Conservation (phyloP, 2,113 vertebrate species). For the Dasyprocta punctata region DNA sequence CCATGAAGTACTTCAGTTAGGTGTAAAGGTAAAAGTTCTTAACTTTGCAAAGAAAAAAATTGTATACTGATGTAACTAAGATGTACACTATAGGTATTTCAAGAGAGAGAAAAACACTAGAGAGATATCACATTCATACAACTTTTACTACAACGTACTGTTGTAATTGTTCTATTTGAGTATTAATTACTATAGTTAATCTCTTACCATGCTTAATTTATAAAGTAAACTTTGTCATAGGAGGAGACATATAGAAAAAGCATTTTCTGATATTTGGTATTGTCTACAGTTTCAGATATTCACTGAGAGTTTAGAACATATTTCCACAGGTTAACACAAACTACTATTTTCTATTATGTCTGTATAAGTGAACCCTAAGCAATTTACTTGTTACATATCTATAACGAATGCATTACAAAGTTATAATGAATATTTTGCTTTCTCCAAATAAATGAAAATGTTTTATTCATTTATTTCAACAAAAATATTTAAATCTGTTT, state of each 20-base stretch:
- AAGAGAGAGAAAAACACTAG: background rate
- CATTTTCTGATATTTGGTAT: background rate
- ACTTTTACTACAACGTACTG: background rate
- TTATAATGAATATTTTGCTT: background rate
- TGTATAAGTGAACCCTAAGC: background rate
- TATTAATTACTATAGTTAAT: background rate
- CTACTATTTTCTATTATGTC: background rate
- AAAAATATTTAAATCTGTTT: background rate
- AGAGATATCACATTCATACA: background rate
- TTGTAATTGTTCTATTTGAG: background rate
- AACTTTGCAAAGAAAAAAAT: too few relatives aligned
- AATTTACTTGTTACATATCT: too few relatives aligned
- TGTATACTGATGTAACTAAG: background rate
- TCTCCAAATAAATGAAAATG: background rate
- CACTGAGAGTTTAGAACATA: background rate
- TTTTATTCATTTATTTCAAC: background rate
- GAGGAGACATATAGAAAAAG: background rate
- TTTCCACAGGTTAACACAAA: background rate
- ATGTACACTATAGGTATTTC: background rate
- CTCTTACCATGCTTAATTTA: background rate
- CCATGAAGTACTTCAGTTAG: too few relatives aligned
- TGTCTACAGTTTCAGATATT: too few relatives aligned
- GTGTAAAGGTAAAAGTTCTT: too few relatives aligned
- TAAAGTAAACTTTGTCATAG: background rate
- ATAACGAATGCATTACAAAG: too few relatives aligned